phyloP scores from a whole-genome alignment of 2,888 invertebrate genomes.

The Amiota mariae region DNA sequence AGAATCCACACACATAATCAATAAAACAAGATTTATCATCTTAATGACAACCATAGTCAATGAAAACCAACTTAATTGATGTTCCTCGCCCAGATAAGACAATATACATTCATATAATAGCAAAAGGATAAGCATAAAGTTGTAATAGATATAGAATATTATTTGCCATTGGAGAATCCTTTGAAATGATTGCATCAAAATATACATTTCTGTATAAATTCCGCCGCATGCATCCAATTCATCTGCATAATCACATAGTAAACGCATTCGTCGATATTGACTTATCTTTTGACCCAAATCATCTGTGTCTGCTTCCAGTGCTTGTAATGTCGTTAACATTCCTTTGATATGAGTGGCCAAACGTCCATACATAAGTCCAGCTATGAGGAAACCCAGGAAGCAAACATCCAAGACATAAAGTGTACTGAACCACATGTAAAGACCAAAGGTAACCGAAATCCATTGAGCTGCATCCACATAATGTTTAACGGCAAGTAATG shows the following conservation, averaged over 20 bases:
- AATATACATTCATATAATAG: slow-evolving; percentile 59
- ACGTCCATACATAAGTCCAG: slow-evolving; percentile 56
- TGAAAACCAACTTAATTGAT: slow-evolving; percentile 41
- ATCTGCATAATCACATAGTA: slow-evolving; percentile 60
- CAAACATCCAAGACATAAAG: slow-evolving; percentile 59
- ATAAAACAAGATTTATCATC: slow-evolving; percentile 53
- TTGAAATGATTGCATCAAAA: slow-evolving; percentile 52
- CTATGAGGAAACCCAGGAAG: slow-evolving; percentile 60
- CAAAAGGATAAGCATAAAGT: slow-evolving; percentile 58
- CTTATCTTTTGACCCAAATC: slow-evolving; percentile 34
- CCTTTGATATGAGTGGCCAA: slow-evolving; percentile 51
- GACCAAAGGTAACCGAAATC: slow-evolving; percentile 40
- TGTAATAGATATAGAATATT: slow-evolving; percentile 63
- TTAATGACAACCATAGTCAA: slow-evolving; percentile 51
- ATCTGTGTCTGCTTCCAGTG: slow-evolving; percentile 46
- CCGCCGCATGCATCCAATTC: slow-evolving; percentile 56
- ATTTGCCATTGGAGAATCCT: slow-evolving; percentile 64
- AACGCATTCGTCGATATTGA: slow-evolving; percentile 55
- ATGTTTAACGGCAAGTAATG: slow-evolving; percentile 37
- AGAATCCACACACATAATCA: slow-evolving; percentile 61
- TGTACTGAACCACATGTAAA: slow-evolving; percentile 62
- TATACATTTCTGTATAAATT: slow-evolving; percentile 59
- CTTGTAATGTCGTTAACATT: slow-evolving; percentile 53
- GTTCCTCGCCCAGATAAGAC: slow-evolving; percentile 43
- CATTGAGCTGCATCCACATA: background rate